These are phyloP conservation scores for Xestobium rufovillosum DNA, from an alignment of 2,888 invertebrate genomes.

Conservation along the genomic window DNA sequence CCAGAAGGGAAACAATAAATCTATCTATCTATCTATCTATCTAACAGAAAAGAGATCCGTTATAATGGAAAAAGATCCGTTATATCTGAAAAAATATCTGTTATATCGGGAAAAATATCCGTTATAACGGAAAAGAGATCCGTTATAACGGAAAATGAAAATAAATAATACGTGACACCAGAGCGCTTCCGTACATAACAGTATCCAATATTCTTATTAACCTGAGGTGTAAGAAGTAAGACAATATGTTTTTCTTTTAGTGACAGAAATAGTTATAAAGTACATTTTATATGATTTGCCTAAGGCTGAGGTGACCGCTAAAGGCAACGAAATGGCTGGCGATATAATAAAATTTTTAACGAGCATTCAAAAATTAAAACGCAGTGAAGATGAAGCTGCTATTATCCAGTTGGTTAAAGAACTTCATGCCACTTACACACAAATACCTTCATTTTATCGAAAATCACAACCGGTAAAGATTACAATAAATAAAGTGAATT, in stretches of 20 bases:
- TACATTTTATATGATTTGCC: slow-evolving; percentile 51
- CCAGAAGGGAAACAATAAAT: no score
- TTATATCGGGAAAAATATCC: no score
- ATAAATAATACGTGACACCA: no score
- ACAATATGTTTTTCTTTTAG: slow-evolving; percentile 25
- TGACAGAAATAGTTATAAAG: slow-evolving; percentile 31
- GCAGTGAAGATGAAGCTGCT: slow-evolving; percentile 41
- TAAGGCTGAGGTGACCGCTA: slow-evolving; percentile 40
- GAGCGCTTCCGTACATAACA: no score
- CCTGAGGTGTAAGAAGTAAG: neutral
- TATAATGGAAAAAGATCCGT: no score
- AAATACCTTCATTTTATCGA: slow-evolving; percentile 60
- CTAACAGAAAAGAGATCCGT: no score
- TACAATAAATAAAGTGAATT: neutral
- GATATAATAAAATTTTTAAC: slow-evolving; percentile 45
- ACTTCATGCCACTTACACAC: slow-evolving; percentile 53
- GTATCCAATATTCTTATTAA: neutral
- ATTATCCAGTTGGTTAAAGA: slow-evolving; percentile 47
- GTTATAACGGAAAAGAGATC: no score
- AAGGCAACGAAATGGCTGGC: slow-evolving; percentile 40
- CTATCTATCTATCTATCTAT: no score
- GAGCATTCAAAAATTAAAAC: slow-evolving; percentile 46
- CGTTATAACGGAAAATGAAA: no score
- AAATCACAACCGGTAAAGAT: slow-evolving; percentile 56
- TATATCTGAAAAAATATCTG: no score